Percentiles rank a stretch among this genome's conserved stretches.
Evolutionary conservation across 2,113 vertebrate species (phyloP).

Genomic region (Heteronetta atricapilla): DNA sequence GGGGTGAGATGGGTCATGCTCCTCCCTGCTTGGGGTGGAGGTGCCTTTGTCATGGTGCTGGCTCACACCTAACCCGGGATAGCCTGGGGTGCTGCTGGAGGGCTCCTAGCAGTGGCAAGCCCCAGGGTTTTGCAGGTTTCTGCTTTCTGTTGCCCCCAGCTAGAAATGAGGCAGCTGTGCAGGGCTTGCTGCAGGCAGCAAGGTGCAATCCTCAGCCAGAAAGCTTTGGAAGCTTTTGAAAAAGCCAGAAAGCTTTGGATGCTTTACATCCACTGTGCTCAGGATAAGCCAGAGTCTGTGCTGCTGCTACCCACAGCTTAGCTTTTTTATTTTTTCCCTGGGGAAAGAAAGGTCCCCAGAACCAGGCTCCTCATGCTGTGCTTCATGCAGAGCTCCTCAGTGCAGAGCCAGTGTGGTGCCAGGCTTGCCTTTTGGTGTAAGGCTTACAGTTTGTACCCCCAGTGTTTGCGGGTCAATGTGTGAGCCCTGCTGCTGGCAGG

Average conservation of each 20-base stretch:
- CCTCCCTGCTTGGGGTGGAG: fast-evolving
- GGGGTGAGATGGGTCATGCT: fast-evolving
- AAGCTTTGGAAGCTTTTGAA: not conserved
- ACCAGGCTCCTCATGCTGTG: not conserved
- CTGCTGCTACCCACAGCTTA: not conserved
- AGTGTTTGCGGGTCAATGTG: not conserved
- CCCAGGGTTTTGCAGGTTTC: not conserved
- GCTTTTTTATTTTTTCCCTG: not conserved
- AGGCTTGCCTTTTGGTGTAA: not conserved
- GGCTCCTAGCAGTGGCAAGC: not conserved
- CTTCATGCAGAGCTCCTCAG: not conserved
- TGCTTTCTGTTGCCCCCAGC: not conserved
- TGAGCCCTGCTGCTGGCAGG: fast-evolving
- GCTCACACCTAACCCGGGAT: not conserved
- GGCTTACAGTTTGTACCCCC: not conserved
- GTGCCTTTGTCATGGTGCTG: not conserved
- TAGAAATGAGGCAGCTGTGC: fast-evolving
- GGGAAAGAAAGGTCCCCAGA: not conserved
- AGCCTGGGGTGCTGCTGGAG: fast-evolving
- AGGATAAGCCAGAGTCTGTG: not conserved
- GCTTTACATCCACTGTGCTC: not conserved
- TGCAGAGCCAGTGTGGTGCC: fast-evolving
- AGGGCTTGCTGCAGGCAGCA: not conserved
- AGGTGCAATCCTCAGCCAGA: not conserved
- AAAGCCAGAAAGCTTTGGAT: not conserved